These are phyloP conservation scores for Aplidium turbinatum DNA, from an alignment of 23 tunicate genomes.

Conservation along the genomic window DNA sequence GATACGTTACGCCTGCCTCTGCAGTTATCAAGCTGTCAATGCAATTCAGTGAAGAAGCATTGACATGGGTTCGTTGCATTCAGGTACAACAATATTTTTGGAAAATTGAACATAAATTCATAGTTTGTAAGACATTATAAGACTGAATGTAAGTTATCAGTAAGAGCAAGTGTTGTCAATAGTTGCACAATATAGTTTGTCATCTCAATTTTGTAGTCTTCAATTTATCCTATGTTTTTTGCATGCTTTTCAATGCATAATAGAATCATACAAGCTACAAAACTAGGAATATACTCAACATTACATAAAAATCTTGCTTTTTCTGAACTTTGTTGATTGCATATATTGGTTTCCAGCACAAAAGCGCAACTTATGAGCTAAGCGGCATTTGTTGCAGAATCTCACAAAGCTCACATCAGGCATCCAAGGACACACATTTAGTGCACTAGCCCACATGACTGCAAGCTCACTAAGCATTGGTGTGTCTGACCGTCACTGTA, in stretches of 20 bases:
- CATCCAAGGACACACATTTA: background rate
- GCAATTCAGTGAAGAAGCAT: background rate
- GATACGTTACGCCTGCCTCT: background rate
- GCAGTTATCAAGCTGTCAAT: background rate
- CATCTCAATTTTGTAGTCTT: too few relatives aligned
- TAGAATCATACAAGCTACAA: too few relatives aligned
- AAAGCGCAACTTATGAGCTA: too few relatives aligned
- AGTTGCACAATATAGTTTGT: too few relatives aligned
- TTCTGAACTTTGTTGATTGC: too few relatives aligned
- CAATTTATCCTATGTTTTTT: too few relatives aligned
- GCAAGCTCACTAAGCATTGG: background rate
- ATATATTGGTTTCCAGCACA: too few relatives aligned
- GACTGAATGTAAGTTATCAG: background rate
- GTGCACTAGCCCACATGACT: background rate
- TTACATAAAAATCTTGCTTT: too few relatives aligned
- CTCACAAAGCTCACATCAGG: background rate
- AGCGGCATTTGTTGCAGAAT: too few relatives aligned
- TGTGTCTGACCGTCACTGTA: background rate
- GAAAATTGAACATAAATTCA: background rate
- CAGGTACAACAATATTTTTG: background rate
- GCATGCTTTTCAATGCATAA: too few relatives aligned
- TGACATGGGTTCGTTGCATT: background rate
- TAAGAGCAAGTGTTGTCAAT: too few relatives aligned
- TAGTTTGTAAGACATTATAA: background rate
- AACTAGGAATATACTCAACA: too few relatives aligned